Evolutionary conservation across 2,113 vertebrate genomes (phyloP), one percentile per base, ranked within the genome.

Genomic region (Cacatua alba): DNA sequence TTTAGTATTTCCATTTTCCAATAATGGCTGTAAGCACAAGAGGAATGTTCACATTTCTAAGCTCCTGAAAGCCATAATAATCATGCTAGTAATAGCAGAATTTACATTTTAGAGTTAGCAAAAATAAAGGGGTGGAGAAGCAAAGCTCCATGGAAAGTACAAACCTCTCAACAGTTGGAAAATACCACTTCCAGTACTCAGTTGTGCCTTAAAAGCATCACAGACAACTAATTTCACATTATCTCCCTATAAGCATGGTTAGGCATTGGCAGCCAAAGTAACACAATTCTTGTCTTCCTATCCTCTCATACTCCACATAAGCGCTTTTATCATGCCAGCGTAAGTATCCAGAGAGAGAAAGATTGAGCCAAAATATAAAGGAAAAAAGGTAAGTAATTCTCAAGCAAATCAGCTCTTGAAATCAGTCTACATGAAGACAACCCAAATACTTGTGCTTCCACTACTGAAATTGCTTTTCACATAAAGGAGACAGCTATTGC

Each of bases 1-100:
- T 84, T 92, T 94, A 88, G 37, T 70, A 52, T 85, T 93, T 95
- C 84, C 43, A 65, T 74, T 94, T 71, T 91, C 46, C 51, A 91
- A 2, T 57, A 92, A 68, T 2, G 4, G 15, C 51, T 92, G 7
- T 35, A 90, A 84, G 39, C 44, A 37, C 24, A 55, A 87, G 59
- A 28, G 24, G 39, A 63, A 68, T 16, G 16, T 74, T 91, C 68
- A 55, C 49, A 74, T 67, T 95, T 57, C 39, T 74, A 77, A 80
- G 51, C 21, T 67, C 29, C 76, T 76, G 70, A 96, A 69, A 37
- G 20, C 28, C 29, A 28, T 46, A 70, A 78, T 59, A 77, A 68
- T 31, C 48, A 60, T 20, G 9, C 4, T 60, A 77, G 29, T 70
- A 88, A 80, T 20, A 63, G 31, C 8, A 69, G 15, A 81, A 37